Conservation (phyloP, 2,888 invertebrate species). For the Ectemnius continuus region DNA sequence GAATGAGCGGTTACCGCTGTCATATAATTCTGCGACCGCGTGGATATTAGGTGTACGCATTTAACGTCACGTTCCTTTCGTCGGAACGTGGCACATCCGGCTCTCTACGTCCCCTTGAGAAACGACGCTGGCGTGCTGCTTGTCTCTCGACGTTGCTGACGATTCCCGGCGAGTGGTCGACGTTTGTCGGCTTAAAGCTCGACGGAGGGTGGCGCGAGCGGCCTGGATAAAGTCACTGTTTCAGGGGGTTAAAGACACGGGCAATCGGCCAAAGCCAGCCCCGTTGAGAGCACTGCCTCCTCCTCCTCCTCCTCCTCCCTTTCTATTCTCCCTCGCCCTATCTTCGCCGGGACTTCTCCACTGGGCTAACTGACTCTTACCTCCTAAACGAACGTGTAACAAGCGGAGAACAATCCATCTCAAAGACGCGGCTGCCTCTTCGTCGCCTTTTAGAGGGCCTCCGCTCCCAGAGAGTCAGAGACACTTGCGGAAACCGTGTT, state of each 20-base stretch:
- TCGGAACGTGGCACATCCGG: constrained; percentile 53
- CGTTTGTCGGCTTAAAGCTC: constrained; percentile 1
- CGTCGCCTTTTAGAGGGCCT: not conserved
- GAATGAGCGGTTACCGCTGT: constrained; percentile 65
- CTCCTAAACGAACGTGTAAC: constrained; percentile 58
- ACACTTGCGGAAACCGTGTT: not conserved
- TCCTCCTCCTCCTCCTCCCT: constrained; percentile 46
- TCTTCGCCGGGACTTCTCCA: constrained; percentile 44
- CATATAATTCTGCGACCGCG: constrained; percentile 62
- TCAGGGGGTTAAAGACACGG: constrained; percentile 52
- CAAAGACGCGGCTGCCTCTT: not conserved
- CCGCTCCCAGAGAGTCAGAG: not conserved
- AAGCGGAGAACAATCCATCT: constrained; percentile 34
- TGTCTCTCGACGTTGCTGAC: not conserved
- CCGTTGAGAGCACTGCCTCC: constrained; percentile 43
- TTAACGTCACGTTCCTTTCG: constrained; percentile 63
- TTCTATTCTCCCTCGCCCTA: constrained; percentile 26
- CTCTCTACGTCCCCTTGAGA: constrained; percentile 25
- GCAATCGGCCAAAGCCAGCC: constrained; percentile 60
- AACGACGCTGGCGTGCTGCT: constrained; percentile 29
- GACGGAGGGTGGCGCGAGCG: not conserved
- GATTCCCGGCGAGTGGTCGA: constrained; percentile 12
- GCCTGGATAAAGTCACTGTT: constrained; percentile 17
- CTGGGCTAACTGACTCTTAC: constrained; percentile 40
- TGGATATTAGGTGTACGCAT: constrained; percentile 65